A percentile compares a stretch with the other conserved stretches of the same genome.
Evolutionary conservation across 2,888 invertebrate species (phyloP).

Genomic region (Apotomis turbidana): DNA sequence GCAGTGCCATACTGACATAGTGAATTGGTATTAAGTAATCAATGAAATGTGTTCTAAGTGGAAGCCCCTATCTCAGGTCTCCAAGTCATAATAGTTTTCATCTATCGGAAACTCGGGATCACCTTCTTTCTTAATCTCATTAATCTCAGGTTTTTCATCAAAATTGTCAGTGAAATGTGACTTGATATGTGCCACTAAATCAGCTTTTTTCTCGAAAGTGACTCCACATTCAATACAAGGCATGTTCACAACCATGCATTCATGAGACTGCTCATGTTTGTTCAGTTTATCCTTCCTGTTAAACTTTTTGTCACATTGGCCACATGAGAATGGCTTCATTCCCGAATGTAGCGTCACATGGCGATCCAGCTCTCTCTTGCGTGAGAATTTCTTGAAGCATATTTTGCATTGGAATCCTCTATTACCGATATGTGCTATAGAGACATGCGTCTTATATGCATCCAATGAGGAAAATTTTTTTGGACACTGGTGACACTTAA

Average conservation of each 20-base stretch:
- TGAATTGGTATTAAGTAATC: constrained; percentile 34
- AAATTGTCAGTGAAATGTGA: constrained; percentile 81
- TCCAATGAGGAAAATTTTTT: constrained; percentile 79
- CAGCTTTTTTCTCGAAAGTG: constrained; percentile 84
- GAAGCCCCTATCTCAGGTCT: constrained; percentile 63
- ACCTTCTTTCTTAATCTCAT: constrained; percentile 74
- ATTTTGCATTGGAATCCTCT: constrained; percentile 86
- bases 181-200: constrained; percentile 84
- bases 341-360: constrained; percentile 87
- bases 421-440: constrained; percentile 78
- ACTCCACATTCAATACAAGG: constrained; percentile 86
- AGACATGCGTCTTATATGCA: constrained; percentile 81
- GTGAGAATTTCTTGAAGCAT: constrained; percentile 87
- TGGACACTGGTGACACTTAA: constrained; percentile 80
- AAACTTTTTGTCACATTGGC: constrained; percentile 86
- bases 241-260: constrained; percentile 83
- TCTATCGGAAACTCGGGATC: constrained; percentile 67
- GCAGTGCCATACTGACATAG: constrained; percentile 29
- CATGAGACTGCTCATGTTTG: constrained; percentile 87
- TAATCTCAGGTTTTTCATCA: constrained; percentile 75
- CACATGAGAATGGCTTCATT: constrained; percentile 87
- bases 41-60: constrained; percentile 45
- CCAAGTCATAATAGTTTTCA: constrained; percentile 75
- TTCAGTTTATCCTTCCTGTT: constrained; percentile 87
- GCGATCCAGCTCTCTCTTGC: constrained; percentile 88